Evolutionary conservation across 2,888 invertebrate species (phyloP), one percentile per base, ranked within the genome.

Genomic region (Tachina grossa): DNA sequence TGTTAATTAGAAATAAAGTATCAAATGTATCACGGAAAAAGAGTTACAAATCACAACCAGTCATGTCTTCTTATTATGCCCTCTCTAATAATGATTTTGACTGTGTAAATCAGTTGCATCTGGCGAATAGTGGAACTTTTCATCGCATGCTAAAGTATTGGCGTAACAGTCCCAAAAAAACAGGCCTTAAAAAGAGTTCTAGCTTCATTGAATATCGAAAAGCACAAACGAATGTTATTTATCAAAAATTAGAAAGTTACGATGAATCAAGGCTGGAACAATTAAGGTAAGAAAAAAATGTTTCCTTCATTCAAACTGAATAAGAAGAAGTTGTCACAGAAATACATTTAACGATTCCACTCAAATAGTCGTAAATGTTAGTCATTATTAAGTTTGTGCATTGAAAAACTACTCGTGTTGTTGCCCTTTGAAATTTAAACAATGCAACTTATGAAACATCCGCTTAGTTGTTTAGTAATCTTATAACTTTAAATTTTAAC

Each of bases 141-240:
- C 89, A 91, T 86, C 90, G 90, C 22, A 89, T 91, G 87, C 85
- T 91, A 31, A 91, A 91, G 75, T 91, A 90, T 71, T 91, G 91
- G 91, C 90, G 91, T 1, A 91, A 91, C 79, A 88, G 88, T 61
- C 89, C 91, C 55, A 90, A 89, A 4, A 89, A 89, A 59, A 86
- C 89, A 13, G 87, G 88, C 22, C 78, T 91, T 4, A 87, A 89
- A 11, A 91, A 91, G 63, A 91, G 91, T 80, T 89, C 90, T 19
- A 91, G 91, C 74, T 91, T 91, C 77, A 87, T 90, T 39, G 90
- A 91, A 41, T 90, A 90, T 87, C 81, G 86, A 4, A 79, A 83
- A 43, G 78, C 65, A n/a, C 66, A 79, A 63, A 51, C 80, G 14
- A 82, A 79, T 51, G 86, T 88, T 63, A 88, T 89, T 65, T 91